Evolutionary conservation across 2,888 invertebrate species (phyloP).

Genomic region (Abrostola triplasia): DNA sequence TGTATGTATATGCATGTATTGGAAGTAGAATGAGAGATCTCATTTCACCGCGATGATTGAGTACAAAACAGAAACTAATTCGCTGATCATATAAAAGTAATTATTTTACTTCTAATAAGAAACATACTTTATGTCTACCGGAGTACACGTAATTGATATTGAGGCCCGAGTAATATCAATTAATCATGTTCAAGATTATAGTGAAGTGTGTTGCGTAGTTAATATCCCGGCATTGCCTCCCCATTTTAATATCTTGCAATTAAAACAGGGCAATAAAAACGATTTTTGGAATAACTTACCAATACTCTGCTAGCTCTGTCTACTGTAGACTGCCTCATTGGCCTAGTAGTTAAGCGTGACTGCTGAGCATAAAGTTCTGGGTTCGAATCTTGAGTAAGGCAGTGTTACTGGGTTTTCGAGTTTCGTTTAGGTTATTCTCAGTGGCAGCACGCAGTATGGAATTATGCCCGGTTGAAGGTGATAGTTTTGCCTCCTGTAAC

Average conservation of each 20-base stretch:
- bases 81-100: constrained; percentile 2
- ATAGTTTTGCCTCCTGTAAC: too few species aligned
- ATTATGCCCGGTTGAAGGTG: too few species aligned
- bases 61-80: neutral
- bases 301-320: too few species aligned
- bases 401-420: too few species aligned
- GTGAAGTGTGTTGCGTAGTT: constrained; percentile 16
- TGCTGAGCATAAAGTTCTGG: too few species aligned
- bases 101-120: constrained; percentile 5
- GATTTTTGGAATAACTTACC: too few species aligned
- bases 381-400: too few species aligned
- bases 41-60: neutral
- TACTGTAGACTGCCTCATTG: too few species aligned
- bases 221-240: constrained; percentile 15
- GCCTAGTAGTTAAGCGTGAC: too few species aligned
- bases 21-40: neutral
- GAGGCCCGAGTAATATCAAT: constrained; percentile 30
- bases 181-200: constrained; percentile 25
- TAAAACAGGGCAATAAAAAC: neutral
- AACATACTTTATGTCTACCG: constrained; percentile 13
- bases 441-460: too few species aligned
- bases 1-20: constrained; percentile 5
- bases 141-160: constrained; percentile 36
- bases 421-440: too few species aligned
- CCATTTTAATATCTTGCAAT: constrained; percentile 22